phyloP scores from a whole-genome alignment of 2,797 vertebrate species.

The Mustela erminea region DNA sequence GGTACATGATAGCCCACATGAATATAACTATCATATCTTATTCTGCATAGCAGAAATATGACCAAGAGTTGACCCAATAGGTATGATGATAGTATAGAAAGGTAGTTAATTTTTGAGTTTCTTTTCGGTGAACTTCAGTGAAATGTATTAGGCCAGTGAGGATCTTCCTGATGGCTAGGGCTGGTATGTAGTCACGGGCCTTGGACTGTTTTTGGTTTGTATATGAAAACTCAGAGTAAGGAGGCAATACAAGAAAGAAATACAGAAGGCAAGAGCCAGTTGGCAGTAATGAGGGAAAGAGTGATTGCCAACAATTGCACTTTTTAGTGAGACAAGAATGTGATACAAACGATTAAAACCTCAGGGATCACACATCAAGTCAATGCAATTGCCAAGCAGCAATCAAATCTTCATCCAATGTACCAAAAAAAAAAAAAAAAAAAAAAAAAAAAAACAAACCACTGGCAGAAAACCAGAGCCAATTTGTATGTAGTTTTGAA shows the following conservation, averaged over 20 bases:
- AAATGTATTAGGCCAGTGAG: background rate
- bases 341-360: conserved; percentile 74
- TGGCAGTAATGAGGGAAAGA: conserved; percentile 71
- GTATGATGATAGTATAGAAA: background rate
- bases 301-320: conserved; percentile 68
- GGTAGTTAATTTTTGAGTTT: conserved; percentile 12
- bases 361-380: conserved; percentile 72
- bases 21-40: background rate
- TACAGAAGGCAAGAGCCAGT: conserved; percentile 34
- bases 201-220: conserved; percentile 13
- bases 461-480: conserved; percentile 61
- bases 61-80: background rate
- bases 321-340: conserved; percentile 74
- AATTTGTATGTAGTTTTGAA: conserved; percentile 72
- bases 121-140: background rate
- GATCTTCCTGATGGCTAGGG: background rate
- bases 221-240: conserved; percentile 59
- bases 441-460: conserved; percentile 28
- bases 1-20: background rate
- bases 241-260: conserved; percentile 54
- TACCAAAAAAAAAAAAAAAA: conserved; percentile 52
- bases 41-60: background rate
- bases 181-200: background rate
- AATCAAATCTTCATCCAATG: conserved; percentile 73
- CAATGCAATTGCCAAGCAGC: conserved; percentile 64